A percentile compares a stretch with the other conserved stretches of the same genome.
Evolutionary conservation across 2,113 vertebrate species (phyloP).

Genomic region (Symphodus melops): DNA sequence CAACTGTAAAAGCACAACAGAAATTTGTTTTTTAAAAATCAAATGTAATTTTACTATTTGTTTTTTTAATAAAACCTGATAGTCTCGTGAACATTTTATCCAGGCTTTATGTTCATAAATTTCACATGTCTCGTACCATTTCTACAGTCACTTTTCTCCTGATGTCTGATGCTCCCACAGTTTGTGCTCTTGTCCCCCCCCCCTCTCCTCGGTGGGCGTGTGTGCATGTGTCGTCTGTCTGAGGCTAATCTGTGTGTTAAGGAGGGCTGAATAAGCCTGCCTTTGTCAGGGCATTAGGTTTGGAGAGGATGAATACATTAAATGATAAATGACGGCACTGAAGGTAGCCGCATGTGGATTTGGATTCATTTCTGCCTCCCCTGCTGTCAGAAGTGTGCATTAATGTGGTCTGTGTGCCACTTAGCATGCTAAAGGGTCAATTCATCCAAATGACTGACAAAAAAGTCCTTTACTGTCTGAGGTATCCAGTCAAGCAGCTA

Average conservation of each 20-base stretch:
- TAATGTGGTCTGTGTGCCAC: not conserved
- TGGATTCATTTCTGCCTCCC: constrained; percentile 15
- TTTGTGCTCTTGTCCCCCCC: constrained; percentile 1
- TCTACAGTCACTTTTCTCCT: no score
- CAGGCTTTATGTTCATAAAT: no score
- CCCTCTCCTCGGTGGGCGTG: constrained; percentile 35
- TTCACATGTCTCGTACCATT: no score
- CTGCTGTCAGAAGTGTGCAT: constrained; percentile 23
- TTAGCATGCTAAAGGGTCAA: constrained; percentile 33
- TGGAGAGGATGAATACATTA: constrained; percentile 67
- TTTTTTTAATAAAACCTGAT: no score
- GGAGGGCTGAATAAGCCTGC: constrained; percentile 65
- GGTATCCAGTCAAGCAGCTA: not conserved
- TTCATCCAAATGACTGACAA: constrained; percentile 6
- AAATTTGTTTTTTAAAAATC: no score
- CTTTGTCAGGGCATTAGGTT: constrained; percentile 69
- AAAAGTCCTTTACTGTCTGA: not conserved
- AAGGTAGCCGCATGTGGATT: constrained; percentile 53
- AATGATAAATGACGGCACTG: constrained; percentile 50
- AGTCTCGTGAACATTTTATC: no score
- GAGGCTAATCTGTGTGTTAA: constrained; percentile 71
- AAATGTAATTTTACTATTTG: no score
- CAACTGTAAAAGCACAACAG: no score
- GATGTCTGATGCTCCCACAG: no score
- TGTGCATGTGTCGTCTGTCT: constrained; percentile 46